Percentiles rank a stretch among this genome's conserved stretches.
Evolutionary conservation across 2,113 vertebrate species (phyloP).

Genomic region (Lophotis ruficrista): DNA sequence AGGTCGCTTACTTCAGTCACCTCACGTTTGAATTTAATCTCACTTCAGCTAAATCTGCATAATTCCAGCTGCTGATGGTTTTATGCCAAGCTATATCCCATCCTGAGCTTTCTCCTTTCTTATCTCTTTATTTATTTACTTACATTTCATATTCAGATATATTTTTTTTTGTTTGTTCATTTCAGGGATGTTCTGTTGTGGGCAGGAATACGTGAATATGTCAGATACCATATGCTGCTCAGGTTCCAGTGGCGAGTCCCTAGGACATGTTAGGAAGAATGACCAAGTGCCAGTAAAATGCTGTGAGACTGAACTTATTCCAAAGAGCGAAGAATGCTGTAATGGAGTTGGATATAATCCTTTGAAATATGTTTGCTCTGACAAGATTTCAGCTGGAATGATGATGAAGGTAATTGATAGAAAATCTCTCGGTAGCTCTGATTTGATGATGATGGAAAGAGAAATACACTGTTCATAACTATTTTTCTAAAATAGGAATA

Average conservation of each 20-base stretch:
- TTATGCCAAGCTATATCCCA: slow-evolving; percentile 37
- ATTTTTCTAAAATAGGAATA: slow-evolving; percentile 81
- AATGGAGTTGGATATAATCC: slow-evolving; percentile 90
- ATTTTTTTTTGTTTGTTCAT: slow-evolving; percentile 58
- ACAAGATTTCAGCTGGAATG: slow-evolving; percentile 83
- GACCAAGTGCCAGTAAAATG: slow-evolving; percentile 83
- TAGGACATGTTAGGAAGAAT: slow-evolving; percentile 83
- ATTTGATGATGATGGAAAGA: slow-evolving; percentile 71
- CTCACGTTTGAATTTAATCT: slow-evolving; percentile 12
- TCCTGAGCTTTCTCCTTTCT: slow-evolving; percentile 16
- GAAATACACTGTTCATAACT: slow-evolving; percentile 80
- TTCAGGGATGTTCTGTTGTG: slow-evolving; percentile 90
- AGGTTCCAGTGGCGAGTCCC: slow-evolving; percentile 79
- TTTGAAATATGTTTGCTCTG: slow-evolving; percentile 87
- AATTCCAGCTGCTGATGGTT: slow-evolving; percentile 43
- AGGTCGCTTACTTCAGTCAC: slow-evolving; percentile 4
- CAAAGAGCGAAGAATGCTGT: slow-evolving; percentile 86
- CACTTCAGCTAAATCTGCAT: background rate
- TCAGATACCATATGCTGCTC: slow-evolving; percentile 88
- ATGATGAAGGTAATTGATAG: slow-evolving; percentile 83
- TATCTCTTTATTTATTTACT: background rate
- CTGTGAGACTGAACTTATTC: slow-evolving; percentile 90
- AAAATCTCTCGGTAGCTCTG: slow-evolving; percentile 66
- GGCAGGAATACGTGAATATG: slow-evolving; percentile 86
- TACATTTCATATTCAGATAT: slow-evolving; percentile 27